Percentiles rank a stretch among this genome's conserved stretches.
Evolutionary conservation across 2,113 vertebrate genomes (phyloP).

Genomic region (Chrysochloris asiatica): DNA sequence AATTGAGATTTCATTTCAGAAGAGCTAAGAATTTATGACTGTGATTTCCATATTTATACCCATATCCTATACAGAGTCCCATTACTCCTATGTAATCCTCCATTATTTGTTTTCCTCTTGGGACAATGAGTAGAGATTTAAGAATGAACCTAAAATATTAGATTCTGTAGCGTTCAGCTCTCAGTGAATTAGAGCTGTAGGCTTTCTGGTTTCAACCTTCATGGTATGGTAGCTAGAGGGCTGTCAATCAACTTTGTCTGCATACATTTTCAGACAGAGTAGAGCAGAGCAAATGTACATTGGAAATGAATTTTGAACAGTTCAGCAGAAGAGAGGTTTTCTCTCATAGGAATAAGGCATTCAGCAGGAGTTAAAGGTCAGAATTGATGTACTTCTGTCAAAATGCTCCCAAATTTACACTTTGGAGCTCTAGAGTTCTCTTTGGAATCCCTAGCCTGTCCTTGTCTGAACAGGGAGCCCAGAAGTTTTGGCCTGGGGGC

Average conservation of each 20-base stretch:
- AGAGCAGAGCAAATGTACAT: constrained; percentile 46
- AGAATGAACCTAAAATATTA: constrained; percentile 64
- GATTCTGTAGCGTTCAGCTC: constrained; percentile 62
- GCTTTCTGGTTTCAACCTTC: constrained; percentile 51
- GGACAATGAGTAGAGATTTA: constrained; percentile 48
- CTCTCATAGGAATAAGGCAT: constrained; percentile 61
- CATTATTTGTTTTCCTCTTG: constrained; percentile 71
- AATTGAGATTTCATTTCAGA: background rate
- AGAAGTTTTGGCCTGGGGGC: constrained; percentile 27
- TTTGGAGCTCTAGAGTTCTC: background rate
- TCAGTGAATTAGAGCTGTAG: constrained; percentile 54
- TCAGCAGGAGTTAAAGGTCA: constrained; percentile 67
- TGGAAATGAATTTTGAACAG: constrained; percentile 76
- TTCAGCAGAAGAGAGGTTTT: constrained; percentile 57
- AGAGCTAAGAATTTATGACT: background rate
- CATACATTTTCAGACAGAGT: constrained; percentile 62
- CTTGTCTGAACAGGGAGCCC: constrained; percentile 30
- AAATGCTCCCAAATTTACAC: constrained; percentile 54
- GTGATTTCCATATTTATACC: constrained; percentile 50
- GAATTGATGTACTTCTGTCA: constrained; percentile 33
- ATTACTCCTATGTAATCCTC: constrained; percentile 45
- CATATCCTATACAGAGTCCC: constrained; percentile 32
- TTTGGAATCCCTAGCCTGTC: constrained; percentile 46
- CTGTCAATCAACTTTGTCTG: constrained; percentile 74
- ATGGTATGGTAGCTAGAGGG: constrained; percentile 49